Evolutionary conservation across 2,113 vertebrate genomes (phyloP), one percentile per base, ranked within the genome.

Genomic region (Gulo gulo): DNA sequence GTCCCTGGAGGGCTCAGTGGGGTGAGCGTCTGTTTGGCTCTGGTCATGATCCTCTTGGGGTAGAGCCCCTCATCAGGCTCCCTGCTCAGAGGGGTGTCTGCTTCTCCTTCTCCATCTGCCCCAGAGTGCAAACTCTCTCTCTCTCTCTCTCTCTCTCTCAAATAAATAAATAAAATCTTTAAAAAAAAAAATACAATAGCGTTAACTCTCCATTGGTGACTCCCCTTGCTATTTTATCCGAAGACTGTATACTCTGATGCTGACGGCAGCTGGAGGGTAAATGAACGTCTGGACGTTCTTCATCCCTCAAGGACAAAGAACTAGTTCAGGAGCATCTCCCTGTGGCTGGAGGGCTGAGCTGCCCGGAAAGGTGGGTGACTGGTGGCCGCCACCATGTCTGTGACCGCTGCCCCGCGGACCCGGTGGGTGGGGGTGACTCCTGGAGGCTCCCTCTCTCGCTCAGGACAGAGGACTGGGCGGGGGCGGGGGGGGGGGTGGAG

Each of bases 401-500:
- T 1, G 79, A 23, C 81, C 0, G 16, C 20, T 4, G 7, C 39
- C 29, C 9, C 1, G 0, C 6, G 45, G 74, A 23, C 71, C 31
- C 47, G 0, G 2, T 0, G 20, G 13, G 1, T 4, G 0, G 18
- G 61, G 10, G 1, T 23, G 11, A 0, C 15, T 11, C 2, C 1
- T 11, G 20, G 21, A 57, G 0, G 2, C 42, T 18, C 1, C 2
- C 10, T 52, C 47, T 39, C 42, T 45, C 0, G 13, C 20, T 52
- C 3, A 16, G 79, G 73, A 59, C 5, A 0, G 1, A 8, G 16
- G 6, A 65, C 42, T 80, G 15, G 0, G 29, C 9, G 45, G 45
- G 47, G 11, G 29, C 1, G 47, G 47, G 47, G 12, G 47, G 47
- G 47, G 12, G 47, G 47, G 47, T 2, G 0, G 23, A 42, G 24